phyloP scores from a whole-genome alignment of 1,140 invertebrate genomes.

The Diuraphis noxia region DNA sequence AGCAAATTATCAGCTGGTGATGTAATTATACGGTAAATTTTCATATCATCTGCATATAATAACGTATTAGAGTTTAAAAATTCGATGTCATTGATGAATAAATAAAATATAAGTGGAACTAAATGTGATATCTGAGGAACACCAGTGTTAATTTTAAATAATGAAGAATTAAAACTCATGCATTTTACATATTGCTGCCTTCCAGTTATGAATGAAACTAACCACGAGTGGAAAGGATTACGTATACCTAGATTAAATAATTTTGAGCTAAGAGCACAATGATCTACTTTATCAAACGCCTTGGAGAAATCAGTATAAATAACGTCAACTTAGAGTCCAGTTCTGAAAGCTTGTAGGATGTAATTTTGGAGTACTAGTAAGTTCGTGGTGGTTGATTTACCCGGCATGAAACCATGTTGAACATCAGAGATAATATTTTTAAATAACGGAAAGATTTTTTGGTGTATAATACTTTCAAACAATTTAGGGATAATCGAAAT shows the following conservation, averaged over 20 bases:
- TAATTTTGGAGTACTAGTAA: not conserved
- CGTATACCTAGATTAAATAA: not conserved
- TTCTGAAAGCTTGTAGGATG: not conserved
- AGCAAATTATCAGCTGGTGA: not conserved
- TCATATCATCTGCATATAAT: not conserved
- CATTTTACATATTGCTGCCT: constrained; percentile 12
- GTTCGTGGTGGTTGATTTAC: not conserved
- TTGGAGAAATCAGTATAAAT: not conserved
- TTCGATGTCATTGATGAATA: not conserved
- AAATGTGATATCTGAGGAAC: not conserved
- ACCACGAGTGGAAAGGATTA: not conserved
- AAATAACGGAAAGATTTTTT: not conserved
- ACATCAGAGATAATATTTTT: not conserved
- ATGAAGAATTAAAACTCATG: not conserved
- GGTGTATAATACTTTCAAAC: not conserved
- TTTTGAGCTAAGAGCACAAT: not conserved
- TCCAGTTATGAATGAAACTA: not conserved
- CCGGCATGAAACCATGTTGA: not conserved
- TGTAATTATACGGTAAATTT: not conserved
- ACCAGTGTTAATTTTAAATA: not conserved
- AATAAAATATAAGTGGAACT: not conserved
- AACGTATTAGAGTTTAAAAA: not conserved
- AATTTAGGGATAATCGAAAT: no score
- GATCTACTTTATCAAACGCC: constrained; percentile 4
- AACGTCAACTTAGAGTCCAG: not conserved